Evolutionary conservation across 1,140 invertebrate species (phyloP), one percentile per base, ranked within the genome.

Genomic region (Thaumetopoea pityocampa): DNA sequence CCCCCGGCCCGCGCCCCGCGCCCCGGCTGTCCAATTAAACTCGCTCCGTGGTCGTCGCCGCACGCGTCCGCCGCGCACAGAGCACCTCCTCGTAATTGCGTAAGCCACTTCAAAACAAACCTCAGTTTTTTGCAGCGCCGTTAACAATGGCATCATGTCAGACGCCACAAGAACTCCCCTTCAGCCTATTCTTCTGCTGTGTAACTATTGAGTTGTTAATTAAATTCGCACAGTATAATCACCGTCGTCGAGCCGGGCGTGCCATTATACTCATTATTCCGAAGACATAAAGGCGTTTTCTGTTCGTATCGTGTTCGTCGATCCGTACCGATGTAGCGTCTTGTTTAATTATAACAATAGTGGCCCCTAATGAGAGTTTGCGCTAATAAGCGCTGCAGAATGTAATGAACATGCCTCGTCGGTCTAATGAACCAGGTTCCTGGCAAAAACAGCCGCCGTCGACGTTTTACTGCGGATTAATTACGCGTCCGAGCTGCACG

Each of bases 321-420:
- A 67, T 56, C 60, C 47, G 52, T 64, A 65, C 64, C 59, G 66
- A 58, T 63, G 65, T 70, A 66, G 65, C 67, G 68, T 67, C 67
- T 79, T 79, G 72, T 81, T 81, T 78, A 84, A 84, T 84, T 81
- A 81, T 69, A 84, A 84, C 80, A 84, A 84, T 84, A 81, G 77
- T 81, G 65, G 72, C 60, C 77, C 63, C 69, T 80, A 81, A 79
- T 79, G 77, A 78, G 79, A 80, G 71, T 81, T 78, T 78, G 74
- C 73, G 74, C 73, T 84, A 81, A 81, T 81, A 84, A 84, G 77
- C 71, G 67, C 74, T 76, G 73, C 77, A 81, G 67, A 83, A 81
- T 83, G 77, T 79, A 81, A 79, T 81, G 74, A 81, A 84, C 79
- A 69, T 84, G 71, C 80, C 66, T 80, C 71, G 74, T 70, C 65